A percentile compares a stretch with the other conserved stretches of the same genome.
Conservation (phyloP, 2,113 vertebrate species). For the Paramisgurnus dabryanus region DNA sequence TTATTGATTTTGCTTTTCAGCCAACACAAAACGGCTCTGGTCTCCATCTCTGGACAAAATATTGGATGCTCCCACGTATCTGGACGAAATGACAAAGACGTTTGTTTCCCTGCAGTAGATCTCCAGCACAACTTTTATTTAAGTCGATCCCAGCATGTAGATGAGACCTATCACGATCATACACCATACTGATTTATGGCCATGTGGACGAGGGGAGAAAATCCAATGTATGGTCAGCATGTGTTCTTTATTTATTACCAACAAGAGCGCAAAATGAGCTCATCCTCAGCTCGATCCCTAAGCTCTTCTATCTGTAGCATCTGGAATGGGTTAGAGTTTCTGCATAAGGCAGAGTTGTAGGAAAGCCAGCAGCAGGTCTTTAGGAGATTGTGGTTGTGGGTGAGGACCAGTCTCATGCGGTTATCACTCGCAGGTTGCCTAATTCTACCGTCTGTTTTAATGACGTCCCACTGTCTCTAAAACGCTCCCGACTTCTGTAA, state of each 20-base stretch:
- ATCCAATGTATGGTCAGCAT: conserved; percentile 70
- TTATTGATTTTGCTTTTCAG: neutral
- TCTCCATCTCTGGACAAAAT: neutral
- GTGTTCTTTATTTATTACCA: conserved; percentile 77
- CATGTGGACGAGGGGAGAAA: conserved; percentile 60
- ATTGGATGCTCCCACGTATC: neutral
- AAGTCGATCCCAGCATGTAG: conserved; percentile 38
- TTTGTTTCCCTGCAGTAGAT: conserved; percentile 26
- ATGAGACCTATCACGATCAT: conserved; percentile 7
- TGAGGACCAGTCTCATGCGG: conserved; percentile 28
- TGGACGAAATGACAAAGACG: neutral
- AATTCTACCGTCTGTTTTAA: conserved; percentile 17
- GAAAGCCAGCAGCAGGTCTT: conserved; percentile 33
- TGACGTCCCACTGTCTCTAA: conserved; percentile 19
- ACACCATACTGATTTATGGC: conserved; percentile 69
- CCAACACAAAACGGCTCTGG: neutral
- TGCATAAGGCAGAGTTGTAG: conserved; percentile 58
- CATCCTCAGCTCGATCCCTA: conserved; percentile 65
- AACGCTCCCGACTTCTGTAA: conserved; percentile 35
- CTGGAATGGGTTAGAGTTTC: conserved; percentile 70
- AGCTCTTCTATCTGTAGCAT: conserved; percentile 61
- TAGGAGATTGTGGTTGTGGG: conserved; percentile 8
- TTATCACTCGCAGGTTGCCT: conserved; percentile 16
- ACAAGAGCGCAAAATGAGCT: conserved; percentile 77
- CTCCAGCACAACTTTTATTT: conserved; percentile 37